A percentile compares a stretch with the other conserved stretches of the same genome.
Evolutionary conservation across 2,888 invertebrate species (phyloP).

Genomic region (Cheilosia grossa): DNA sequence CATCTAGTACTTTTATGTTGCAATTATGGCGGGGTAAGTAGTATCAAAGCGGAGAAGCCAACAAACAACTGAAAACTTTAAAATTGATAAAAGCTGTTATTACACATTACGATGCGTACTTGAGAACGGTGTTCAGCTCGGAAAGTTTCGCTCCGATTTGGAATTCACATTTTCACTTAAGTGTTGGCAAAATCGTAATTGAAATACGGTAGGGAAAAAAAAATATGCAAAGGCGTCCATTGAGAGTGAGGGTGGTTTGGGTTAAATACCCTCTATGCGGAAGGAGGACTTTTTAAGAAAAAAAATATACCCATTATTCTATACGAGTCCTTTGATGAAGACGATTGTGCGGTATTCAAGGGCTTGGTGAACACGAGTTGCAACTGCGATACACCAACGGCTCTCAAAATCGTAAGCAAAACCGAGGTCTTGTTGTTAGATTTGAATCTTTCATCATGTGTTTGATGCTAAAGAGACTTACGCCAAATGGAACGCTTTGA

Average conservation of each 20-base stretch:
- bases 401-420: no score
- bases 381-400: no score
- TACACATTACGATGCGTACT: slow-evolving; percentile 43
- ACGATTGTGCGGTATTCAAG: no score
- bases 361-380: no score
- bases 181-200: slow-evolving; percentile 52
- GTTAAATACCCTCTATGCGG: background rate
- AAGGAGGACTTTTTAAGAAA: no score
- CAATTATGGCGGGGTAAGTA: slow-evolving; percentile 22
- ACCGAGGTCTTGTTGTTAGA: no score
- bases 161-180: slow-evolving; percentile 42
- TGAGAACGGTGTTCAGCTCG: slow-evolving; percentile 6
- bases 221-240: slow-evolving; percentile 27
- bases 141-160: slow-evolving; percentile 13
- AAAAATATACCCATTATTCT: no score
- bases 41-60: background rate
- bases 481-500: no score
- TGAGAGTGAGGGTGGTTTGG: background rate
- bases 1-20: slow-evolving; percentile 23
- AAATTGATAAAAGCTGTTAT: slow-evolving; percentile 63
- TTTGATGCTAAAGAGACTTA: no score
- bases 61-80: slow-evolving; percentile 37
- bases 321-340: no score
- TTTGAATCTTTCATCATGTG: no score
- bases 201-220: slow-evolving; percentile 53